phyloP scores from a whole-genome alignment of 2,113 vertebrate species.

The Daphoenositta chrysoptera region DNA sequence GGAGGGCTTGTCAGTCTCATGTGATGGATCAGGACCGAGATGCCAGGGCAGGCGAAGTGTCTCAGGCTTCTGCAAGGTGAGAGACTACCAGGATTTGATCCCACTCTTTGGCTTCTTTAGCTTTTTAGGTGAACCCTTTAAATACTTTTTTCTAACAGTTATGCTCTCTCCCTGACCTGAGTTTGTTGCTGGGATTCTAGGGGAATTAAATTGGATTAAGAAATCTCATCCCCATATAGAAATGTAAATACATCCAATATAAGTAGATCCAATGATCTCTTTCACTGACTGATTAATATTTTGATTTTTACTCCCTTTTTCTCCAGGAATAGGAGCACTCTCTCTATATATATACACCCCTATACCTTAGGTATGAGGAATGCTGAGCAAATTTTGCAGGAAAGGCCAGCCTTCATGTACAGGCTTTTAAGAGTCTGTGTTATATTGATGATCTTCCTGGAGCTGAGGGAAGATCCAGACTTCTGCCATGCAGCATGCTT shows the following conservation, averaged over 20 bases:
- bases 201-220: neutral
- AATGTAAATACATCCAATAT: neutral
- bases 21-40: neutral
- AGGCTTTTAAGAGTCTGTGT: neutral
- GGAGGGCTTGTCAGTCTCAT: neutral
- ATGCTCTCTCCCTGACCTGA: neutral
- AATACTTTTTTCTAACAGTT: neutral
- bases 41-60: neutral
- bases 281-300: neutral
- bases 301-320: neutral
- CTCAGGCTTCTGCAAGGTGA: neutral
- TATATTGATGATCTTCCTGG: neutral
- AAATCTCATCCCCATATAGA: neutral
- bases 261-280: neutral
- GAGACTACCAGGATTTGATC: neutral
- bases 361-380: neutral
- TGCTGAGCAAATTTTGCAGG: neutral
- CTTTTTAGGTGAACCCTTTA: neutral
- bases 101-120: neutral
- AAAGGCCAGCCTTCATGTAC: neutral
- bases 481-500: neutral
- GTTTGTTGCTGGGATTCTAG: neutral
- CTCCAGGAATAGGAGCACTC: neutral
- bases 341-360: fast-evolving
- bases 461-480: fast-evolving